Evolutionary conservation across 2,113 vertebrate species (phyloP).

Genomic region (Pomatostomus ruficeps): DNA sequence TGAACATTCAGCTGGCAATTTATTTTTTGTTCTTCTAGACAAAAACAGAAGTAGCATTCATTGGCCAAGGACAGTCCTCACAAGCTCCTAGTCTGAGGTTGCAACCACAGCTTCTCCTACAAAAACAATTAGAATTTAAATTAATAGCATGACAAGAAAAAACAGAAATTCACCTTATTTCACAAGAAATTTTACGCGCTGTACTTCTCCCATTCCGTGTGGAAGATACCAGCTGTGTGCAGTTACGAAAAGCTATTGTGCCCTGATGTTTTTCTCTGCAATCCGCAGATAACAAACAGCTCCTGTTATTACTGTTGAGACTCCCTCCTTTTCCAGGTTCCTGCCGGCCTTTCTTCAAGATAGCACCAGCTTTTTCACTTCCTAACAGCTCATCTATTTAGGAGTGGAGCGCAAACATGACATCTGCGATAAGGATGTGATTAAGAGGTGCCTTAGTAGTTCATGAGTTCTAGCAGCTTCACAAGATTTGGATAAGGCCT

Average conservation of each 20-base stretch:
- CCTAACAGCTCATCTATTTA: constrained; percentile 61
- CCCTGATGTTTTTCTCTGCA: not conserved
- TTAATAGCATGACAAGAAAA: not conserved
- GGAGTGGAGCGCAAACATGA: constrained; percentile 30
- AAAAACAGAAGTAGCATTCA: not conserved
- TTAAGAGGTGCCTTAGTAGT: constrained; percentile 44
- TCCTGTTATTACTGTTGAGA: not conserved
- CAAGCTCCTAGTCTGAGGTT: not conserved
- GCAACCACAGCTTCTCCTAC: not conserved
- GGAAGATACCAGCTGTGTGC: not conserved
- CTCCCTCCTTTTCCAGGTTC: not conserved
- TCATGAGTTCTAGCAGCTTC: constrained; percentile 46
- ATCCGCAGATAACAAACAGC: not conserved
- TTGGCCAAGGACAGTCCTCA: not conserved
- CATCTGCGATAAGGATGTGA: constrained; percentile 52
- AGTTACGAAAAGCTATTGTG: constrained; percentile 10
- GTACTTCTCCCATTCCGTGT: not conserved
- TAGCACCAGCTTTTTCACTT: constrained; percentile 46
- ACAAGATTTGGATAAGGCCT: constrained; percentile 6
- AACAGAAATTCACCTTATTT: not conserved
- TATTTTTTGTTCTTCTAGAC: not conserved
- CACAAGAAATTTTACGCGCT: not conserved
- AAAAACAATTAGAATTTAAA: not conserved
- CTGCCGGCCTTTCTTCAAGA: constrained; percentile 43
- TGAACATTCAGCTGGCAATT: not conserved